phyloP scores from a whole-genome alignment of 2,113 vertebrate species.

The Amia ocellicauda region DNA sequence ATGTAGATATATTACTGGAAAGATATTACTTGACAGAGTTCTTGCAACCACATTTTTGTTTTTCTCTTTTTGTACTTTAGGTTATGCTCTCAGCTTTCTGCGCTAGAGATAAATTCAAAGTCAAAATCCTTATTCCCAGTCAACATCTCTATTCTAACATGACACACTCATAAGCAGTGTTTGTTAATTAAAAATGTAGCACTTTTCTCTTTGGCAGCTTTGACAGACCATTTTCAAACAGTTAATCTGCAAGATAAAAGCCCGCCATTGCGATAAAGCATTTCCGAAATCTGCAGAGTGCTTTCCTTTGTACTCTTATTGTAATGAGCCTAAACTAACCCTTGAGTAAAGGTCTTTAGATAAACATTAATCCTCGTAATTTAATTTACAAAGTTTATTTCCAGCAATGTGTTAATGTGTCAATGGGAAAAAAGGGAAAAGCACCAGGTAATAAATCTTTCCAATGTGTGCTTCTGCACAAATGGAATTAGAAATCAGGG shows the following conservation, averaged over 20 bases:
- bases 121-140: background rate
- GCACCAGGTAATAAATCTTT: constrained; percentile 13
- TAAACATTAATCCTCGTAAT: constrained; percentile 7
- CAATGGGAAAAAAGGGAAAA: background rate
- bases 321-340: background rate
- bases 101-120: background rate
- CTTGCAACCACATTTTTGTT: too few species aligned
- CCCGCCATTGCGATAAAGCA: background rate
- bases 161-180: background rate
- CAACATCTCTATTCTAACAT: background rate
- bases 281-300: background rate
- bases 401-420: constrained; percentile 7
- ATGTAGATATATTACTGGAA: too few species aligned
- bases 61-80: background rate
- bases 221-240: constrained; percentile 10
- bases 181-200: background rate
- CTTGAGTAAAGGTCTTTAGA: constrained; percentile 7
- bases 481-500: background rate
- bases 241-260: constrained; percentile 5
- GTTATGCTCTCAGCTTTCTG: background rate
- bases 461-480: background rate
- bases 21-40: too few species aligned
- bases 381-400: constrained; percentile 8
- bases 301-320: constrained; percentile 4
- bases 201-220: constrained; percentile 10